Base-by-base conservation (phyloP, 1,140 invertebrate species). In the Coenobita brevimanus region DNA sequence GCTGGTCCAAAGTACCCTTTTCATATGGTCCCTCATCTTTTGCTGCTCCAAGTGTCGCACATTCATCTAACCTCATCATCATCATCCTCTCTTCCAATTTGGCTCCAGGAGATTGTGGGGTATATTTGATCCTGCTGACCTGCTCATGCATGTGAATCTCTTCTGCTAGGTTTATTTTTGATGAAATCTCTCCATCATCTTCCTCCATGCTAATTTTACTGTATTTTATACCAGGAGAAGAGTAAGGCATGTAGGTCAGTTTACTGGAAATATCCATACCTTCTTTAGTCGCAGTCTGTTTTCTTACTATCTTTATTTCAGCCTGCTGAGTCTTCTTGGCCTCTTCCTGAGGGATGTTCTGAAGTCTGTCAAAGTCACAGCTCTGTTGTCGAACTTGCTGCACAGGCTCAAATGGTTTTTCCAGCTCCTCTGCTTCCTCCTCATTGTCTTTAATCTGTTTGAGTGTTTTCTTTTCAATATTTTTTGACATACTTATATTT, bases 211-310 rank as follows among this genome's bases (percentile, higher is more conserved):
- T 27, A 79, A 30, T 50, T 21, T 24, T n/a, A 15, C 75, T 43
- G 54, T 79, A 79, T 46, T 79, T 79, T 50, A 79, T 79, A 24
- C 43, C 43, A 13, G 75, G 75, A 27, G 75, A 43, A 4, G 30
- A 13, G 27, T 50, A 79, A 27, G 75, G 75, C 13, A 21, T 43
- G 50, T 79, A 79, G 2, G 30, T 15, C 0, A 79, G 27, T 21
- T 79, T 79, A 17, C 46, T 79, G 46, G 46, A 50, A 17, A 21
- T 24, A 71, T 38, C 38, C 15, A 21, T 71, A 1, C 33, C n/a
- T 33, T 81, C 41, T 8, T 30, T 17, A n/a, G 33, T 10, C 13
- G 4, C 15, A n/a, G n/a, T 41, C 17, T 41, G 50, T 43, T 13
- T 15, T 81, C 46, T 76, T n/a, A 43, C 46, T 13, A 50, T 43